Base-by-base conservation (phyloP, 2,113 vertebrate genomes). In the Rhipidura dahli region DNA sequence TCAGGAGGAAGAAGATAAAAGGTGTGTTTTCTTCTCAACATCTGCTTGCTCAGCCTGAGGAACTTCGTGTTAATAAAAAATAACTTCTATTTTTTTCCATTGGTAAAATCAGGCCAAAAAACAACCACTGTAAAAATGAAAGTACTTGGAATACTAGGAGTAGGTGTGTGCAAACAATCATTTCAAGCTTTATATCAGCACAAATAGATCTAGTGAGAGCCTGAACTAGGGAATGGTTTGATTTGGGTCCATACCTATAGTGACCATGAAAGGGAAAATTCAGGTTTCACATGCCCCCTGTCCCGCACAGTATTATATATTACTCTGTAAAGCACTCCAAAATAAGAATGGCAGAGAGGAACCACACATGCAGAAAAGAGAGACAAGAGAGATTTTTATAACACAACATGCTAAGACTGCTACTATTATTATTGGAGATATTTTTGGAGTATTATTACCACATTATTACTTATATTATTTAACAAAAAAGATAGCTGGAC, bases 161-260 rank as follows among this genome's bases (percentile, higher is more conserved):
- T 30, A 61, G 31, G 3, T 61, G 40, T 61, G 13, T 45, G 54
- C 1, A 6, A 77, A 69, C 0, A 0, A 65, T 37, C 3, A 26
- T 63, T 90, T 82, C 2, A 7, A 54, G 26, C 13, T 70, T 21
- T 0, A 2, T 9, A 7, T 21, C 65, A 82, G 47, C 35, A 82
- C 27, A 90, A 71, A 26, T 9, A 56, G 10, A 51, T 31, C 30
- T 63, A 61, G 47, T 75, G 14, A 64, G 20, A 78, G 2, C 5
- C 26, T 45, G 17, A 51, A 85, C 15, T 8, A 64, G 37, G 10
- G 28, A 11, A 28, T 51, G 27, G 8, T 61, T 76, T 75, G 24
- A 13, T 54, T 64, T 83, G 24, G 37, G 16, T 47, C 44, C n/a
- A 33, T 26, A 33, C 1, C 10, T 30, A 33, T 1, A 35, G 24